Evolutionary conservation across 2,888 invertebrate species (phyloP).

Genomic region (Parapristionchus giblindavisi): DNA sequence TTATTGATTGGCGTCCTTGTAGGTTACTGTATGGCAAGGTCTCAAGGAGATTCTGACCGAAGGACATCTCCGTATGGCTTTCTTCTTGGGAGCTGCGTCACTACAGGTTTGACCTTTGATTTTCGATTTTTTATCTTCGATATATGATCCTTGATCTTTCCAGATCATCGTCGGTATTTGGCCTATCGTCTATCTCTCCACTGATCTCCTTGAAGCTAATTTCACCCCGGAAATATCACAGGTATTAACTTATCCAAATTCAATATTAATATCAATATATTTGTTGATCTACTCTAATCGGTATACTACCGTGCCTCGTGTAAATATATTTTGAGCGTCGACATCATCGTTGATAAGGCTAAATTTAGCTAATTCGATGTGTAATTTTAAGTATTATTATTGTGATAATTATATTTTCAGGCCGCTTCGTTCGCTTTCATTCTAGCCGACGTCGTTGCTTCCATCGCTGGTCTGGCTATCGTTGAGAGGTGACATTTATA

Average conservation of each 20-base stretch:
- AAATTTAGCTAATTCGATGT: not conserved
- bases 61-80: conserved; percentile 51
- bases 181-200: conserved; percentile 40
- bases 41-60: conserved; percentile 45
- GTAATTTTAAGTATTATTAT: not conserved
- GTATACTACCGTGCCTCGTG: too few relatives aligned
- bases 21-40: conserved; percentile 42
- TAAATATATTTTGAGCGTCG: too few relatives aligned
- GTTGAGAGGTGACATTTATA: conserved; percentile 25
- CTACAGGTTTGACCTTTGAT: conserved; percentile 43
- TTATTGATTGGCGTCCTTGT: conserved; percentile 15
- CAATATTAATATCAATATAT: not conserved
- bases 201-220: conserved; percentile 37
- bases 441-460: conserved; percentile 52
- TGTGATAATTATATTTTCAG: conserved; percentile 34
- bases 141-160: conserved; percentile 1
- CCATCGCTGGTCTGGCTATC: conserved; percentile 10
- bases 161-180: conserved; percentile 55
- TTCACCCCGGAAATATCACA: conserved; percentile 36
- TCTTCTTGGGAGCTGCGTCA: conserved; percentile 48
- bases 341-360: too few relatives aligned
- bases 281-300: not conserved
- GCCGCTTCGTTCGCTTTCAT: conserved; percentile 54
- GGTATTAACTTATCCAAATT: not conserved
- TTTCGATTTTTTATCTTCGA: conserved; percentile 1